Evolutionary conservation across 2,113 vertebrate genomes (phyloP).

Genomic region (Hippocampus abdominalis): DNA sequence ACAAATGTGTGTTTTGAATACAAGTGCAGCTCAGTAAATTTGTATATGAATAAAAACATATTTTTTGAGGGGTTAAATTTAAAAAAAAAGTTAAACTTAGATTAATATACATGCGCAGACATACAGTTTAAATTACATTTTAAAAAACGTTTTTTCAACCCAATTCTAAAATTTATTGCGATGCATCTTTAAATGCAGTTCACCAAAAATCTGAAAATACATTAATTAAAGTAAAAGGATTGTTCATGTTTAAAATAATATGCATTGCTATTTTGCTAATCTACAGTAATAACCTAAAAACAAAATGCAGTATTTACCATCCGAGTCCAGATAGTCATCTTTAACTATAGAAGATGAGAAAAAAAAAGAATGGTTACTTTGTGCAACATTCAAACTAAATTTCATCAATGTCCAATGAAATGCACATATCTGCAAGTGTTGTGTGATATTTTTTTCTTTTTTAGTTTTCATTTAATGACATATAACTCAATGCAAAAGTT

Average conservation of each 20-base stretch:
- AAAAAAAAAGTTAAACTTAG: background rate
- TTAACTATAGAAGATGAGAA: slow-evolving; percentile 20
- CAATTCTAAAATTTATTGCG: background rate
- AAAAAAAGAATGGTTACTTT: slow-evolving; percentile 17
- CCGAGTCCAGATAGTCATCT: slow-evolving; percentile 21
- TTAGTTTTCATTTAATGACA: no score
- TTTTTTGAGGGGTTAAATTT: background rate
- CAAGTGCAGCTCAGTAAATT: background rate
- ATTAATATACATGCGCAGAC: background rate
- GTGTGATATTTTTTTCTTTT: no score
- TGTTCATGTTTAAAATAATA: background rate
- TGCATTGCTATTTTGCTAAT: background rate
- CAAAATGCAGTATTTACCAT: slow-evolving; percentile 39
- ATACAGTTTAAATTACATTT: background rate
- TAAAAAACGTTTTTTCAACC: no score
- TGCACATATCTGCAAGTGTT: background rate
- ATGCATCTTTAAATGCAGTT: background rate
- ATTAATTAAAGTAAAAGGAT: background rate
- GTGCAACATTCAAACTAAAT: background rate
- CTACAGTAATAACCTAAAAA: background rate
- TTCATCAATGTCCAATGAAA: background rate
- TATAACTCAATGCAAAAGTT: no score
- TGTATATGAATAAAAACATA: background rate
- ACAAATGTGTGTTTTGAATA: background rate
- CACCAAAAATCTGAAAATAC: background rate